These are phyloP conservation scores for Sternarchorhynchus goeldii DNA, from an alignment of 2,797 vertebrate species.

Conservation along the genomic window DNA sequence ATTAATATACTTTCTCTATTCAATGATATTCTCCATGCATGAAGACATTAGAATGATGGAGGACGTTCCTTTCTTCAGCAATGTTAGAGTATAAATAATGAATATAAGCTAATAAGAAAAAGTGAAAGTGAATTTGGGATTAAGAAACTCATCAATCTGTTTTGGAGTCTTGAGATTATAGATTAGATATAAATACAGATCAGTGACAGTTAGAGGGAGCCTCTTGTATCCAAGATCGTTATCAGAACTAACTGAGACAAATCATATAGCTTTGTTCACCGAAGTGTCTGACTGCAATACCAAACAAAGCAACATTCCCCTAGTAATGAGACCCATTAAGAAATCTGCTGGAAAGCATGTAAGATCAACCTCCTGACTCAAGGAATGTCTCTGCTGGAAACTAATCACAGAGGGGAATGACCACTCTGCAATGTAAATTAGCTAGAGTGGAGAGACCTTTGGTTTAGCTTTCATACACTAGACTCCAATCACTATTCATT, in stretches of 20 bases:
- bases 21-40: not conserved
- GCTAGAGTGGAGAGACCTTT: conserved; percentile 20
- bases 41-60: not conserved
- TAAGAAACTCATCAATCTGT: not conserved
- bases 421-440: conserved; percentile 40
- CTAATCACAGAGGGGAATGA: conserved; percentile 31
- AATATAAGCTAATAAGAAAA: not conserved
- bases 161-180: not conserved
- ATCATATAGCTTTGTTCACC: conserved; percentile 3
- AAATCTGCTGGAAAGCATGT: conserved; percentile 15
- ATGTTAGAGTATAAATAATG: not conserved
- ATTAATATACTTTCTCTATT: not conserved
- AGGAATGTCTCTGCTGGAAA: conserved; percentile 28
- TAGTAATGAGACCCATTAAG: not conserved
- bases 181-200: not conserved
- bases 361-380: conserved; percentile 25
- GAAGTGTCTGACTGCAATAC: not conserved
- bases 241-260: not conserved
- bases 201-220: not conserved
- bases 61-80: not conserved
- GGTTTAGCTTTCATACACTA: conserved; percentile 18
- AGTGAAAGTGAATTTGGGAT: conserved; percentile 2
- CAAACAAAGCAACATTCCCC: not conserved
- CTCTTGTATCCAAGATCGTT: not conserved
- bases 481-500: not conserved